Conservation (phyloP, 2,888 invertebrate genomes). For the Ennomos fuscantarius region DNA sequence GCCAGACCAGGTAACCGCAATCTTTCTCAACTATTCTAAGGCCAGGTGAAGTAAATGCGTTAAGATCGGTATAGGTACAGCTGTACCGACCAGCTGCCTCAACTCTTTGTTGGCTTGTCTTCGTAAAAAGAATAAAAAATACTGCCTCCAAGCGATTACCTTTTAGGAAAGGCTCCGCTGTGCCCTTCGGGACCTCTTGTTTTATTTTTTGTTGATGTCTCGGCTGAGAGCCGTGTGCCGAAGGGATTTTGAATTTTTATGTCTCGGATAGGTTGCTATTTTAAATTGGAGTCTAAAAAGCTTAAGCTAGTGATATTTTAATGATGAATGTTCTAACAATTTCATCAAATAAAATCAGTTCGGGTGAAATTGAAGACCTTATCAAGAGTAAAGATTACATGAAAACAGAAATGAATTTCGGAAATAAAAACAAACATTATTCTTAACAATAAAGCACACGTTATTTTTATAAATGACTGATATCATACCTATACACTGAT, state of each 20-base stretch:
- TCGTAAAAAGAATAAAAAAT: constrained; percentile 65
- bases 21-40: constrained; percentile 7
- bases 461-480: no score
- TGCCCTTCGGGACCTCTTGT: constrained; percentile 63
- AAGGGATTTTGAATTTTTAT: background rate
- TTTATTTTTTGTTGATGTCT: constrained; percentile 64
- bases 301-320: no score
- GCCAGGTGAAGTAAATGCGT: constrained; percentile 47
- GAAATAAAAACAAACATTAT: no score
- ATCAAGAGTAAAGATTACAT: no score
- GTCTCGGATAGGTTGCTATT: no score
- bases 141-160: constrained; percentile 67
- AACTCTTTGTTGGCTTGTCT: constrained; percentile 70
- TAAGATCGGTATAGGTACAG: constrained; percentile 57
- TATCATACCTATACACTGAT: no score
- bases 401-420: no score
- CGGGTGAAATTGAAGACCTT: no score
- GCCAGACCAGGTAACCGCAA: constrained; percentile 11
- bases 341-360: no score
- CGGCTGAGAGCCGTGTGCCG: constrained; percentile 25
- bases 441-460: no score
- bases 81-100: constrained; percentile 74
- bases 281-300: no score
- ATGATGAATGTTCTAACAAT: no score
- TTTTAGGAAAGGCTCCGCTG: constrained; percentile 67